Conservation (phyloP, 2,888 invertebrate genomes). For the Tetranychus truncatus region DNA sequence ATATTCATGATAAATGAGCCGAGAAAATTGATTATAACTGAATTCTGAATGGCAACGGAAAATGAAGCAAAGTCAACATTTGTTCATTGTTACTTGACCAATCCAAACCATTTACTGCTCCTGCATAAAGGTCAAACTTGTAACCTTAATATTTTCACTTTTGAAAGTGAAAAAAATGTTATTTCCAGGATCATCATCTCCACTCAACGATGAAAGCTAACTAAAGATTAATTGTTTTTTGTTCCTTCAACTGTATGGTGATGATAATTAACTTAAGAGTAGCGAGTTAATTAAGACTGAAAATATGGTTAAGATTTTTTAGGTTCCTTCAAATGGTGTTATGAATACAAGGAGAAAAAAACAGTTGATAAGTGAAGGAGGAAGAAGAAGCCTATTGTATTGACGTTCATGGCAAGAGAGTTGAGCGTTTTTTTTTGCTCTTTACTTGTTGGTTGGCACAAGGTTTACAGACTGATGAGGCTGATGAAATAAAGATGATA, state of each 20-base stretch:
- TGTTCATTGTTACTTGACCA: background rate
- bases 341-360: too few relatives aligned
- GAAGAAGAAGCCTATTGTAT: too few relatives aligned
- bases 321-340: too few relatives aligned
- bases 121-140: background rate
- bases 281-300: too few relatives aligned
- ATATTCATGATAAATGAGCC: background rate
- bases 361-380: too few relatives aligned
- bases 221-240: background rate
- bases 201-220: background rate
- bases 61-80: background rate
- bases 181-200: background rate
- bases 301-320: too few relatives aligned
- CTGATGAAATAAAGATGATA: background rate
- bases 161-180: background rate
- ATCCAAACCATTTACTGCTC: background rate
- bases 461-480: background rate
- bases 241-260: background rate
- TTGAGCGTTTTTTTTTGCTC: too few relatives aligned
- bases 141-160: background rate
- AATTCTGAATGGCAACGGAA: background rate
- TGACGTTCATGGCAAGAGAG: too few relatives aligned
- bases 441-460: too few relatives aligned
- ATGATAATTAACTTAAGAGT: background rate
- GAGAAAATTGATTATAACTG: background rate